Evolutionary conservation across 1,140 invertebrate species (phyloP), one percentile per base, ranked within the genome.

Genomic region (Panagrolaimus sp.): DNA sequence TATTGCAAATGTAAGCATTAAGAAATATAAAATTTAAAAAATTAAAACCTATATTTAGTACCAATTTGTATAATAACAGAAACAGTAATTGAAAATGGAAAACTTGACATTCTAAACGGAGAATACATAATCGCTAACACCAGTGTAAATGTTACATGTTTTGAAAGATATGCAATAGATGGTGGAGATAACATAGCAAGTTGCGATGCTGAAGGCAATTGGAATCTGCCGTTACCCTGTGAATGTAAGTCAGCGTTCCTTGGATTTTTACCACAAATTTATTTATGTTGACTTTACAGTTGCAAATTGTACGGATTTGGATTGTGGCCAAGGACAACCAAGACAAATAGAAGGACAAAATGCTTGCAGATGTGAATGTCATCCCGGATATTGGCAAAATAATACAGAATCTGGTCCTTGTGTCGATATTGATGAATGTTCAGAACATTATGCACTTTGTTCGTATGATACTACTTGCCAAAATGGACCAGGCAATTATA

Each of bases 1-100:
- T 68, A 62, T 46, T 68, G 67, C 43, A 14, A 68, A 62, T 45
- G 67, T 68, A 43, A 64, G 43, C 12, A 17, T 17, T 38, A 26
- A 21, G 12, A 21, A 4, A 58, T 58, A 4, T 38, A 4, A 38
- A 38, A 38, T 38, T 4, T 66, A 15, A 17, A 3, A 44, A 68
- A 1, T 62, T 68, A 10, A 63, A 17, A 12, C 17, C 12, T 52
- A 45, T 63, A 5, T 48, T 68, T 63, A 68, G 67, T 58, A 28
- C 52, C 21, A 12, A 58, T 21, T 12, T 58, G 52, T 28, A 21
- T 26, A 21, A 28, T 26, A 26, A 21, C 15, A 5, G 52, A 58
- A 26, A 21, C 15, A n/a, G 4, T 12, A 12, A 47, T 44, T 65
- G 1, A 9, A 67, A 47, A 67, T 17, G 28, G 43, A 3, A 32